Evolutionary conservation across 2,888 invertebrate species (phyloP).

Genomic region (Linnaemya tessellans): DNA sequence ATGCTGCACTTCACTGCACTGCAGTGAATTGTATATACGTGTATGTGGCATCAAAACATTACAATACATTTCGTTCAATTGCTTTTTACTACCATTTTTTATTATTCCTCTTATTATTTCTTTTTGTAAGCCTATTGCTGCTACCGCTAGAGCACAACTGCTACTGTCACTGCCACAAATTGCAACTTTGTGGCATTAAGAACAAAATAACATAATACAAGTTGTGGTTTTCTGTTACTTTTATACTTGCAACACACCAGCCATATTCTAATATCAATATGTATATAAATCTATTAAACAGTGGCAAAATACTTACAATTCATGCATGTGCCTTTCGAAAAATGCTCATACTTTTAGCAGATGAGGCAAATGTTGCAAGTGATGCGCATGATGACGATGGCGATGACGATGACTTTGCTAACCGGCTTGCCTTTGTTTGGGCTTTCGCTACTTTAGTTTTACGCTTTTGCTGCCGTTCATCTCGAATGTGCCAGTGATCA

Average conservation of each 20-base stretch:
- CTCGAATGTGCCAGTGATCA: conserved; percentile 69
- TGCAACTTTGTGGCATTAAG: conserved; percentile 62
- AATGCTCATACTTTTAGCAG: conserved; percentile 11
- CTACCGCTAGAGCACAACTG: conserved; percentile 28
- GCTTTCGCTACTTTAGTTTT: conserved; percentile 50
- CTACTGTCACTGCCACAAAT: conserved; percentile 65
- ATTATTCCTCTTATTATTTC: not conserved
- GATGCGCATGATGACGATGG: conserved; percentile 59
- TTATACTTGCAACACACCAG: conserved; percentile 30
- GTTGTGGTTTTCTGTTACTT: conserved; percentile 53
- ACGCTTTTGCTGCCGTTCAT: conserved; percentile 52
- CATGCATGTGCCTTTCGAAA: conserved; percentile 49
- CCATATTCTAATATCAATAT: conserved; percentile 61
- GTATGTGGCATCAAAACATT: conserved; percentile 37
- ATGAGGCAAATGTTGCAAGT: conserved; percentile 55
- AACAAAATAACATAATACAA: conserved; percentile 23
- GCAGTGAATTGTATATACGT: not conserved
- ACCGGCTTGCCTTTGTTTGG: conserved; percentile 67
- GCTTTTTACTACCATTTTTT: conserved; percentile 52
- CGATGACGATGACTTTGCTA: conserved; percentile 65
- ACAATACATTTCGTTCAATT: conserved; percentile 58
- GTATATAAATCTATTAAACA: conserved; percentile 62
- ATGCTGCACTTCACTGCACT: not conserved
- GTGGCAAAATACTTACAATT: conserved; percentile 55
- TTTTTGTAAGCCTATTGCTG: not conserved